Evolutionary conservation across 1,140 invertebrate species (phyloP), one percentile per base, ranked within the genome.

Genomic region (Drosophila guanche): DNA sequence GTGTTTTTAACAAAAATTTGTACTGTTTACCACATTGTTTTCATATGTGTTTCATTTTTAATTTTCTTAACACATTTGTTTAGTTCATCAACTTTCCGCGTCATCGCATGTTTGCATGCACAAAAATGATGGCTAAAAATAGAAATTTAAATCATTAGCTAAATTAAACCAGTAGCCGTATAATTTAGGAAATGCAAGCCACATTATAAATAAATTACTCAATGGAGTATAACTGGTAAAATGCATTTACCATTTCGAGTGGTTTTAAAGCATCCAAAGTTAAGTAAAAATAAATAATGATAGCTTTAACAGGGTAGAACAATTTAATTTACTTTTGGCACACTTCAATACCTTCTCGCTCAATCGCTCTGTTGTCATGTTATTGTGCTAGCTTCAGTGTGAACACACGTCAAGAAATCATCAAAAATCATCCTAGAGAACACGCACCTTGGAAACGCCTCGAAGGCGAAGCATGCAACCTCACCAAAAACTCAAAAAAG

Each of bases 111-210:
- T 65, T 71, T 66, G 47, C 79, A 47, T 71, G 74, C 68, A 51
- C 6, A 37, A 12, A 16, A 47, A 47, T 52, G 53, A 59, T 33
- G 47, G 43, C 20, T 59, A 74, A 37, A 70, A 50, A 50, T 4
- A 1, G 16, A 59, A 80, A 86, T 73, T 70, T 70, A 67, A 81
- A 81, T 88, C 77, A 78, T 85, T 85, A 88, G 72, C 51, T 60
- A 65, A 80, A 80, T 81, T 85, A 50, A 57, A 61, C 63, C 54
- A 58, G 43, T 43, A 50, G 14, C 12, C 42, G 12, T 68, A 46
- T 59, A 52, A 59, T 60, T 54, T 41, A 16, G 43, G 20, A 22
- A 52, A 57, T 43, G 20, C 4, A 48, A 66, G 37, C 22, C n/a
- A 4, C 37, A 62, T 65, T 46, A 40, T 47, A 48, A 25, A 22